Evolutionary conservation across 2,888 invertebrate species (phyloP).

Genomic region (Melanchra persicariae): DNA sequence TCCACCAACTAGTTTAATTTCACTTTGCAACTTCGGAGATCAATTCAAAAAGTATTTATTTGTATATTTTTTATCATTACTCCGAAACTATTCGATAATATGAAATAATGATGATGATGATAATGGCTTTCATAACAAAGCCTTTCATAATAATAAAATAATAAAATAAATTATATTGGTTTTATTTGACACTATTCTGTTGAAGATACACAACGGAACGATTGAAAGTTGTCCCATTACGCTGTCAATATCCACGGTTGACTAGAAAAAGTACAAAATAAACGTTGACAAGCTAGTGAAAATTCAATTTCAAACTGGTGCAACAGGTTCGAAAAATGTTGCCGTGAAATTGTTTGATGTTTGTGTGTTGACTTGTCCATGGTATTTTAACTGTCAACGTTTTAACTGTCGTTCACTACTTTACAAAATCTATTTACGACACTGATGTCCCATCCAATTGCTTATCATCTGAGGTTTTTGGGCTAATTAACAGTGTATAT

Average conservation of each 20-base stretch:
- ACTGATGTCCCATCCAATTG: background rate
- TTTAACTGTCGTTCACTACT: background rate
- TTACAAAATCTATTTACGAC: background rate
- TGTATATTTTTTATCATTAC: too few species aligned
- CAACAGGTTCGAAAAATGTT: constrained; percentile 14
- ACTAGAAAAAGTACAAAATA: background rate
- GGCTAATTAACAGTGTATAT: background rate
- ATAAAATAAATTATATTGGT: too few species aligned
- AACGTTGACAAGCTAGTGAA: background rate
- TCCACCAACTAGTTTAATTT: too few species aligned
- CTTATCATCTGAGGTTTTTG: background rate
- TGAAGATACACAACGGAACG: background rate
- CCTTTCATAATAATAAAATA: too few species aligned
- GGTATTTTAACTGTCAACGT: background rate
- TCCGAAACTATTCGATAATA: too few species aligned
- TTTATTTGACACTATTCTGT: too few species aligned
- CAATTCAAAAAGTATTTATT: too few species aligned
- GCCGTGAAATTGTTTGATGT: background rate
- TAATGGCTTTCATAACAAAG: too few species aligned
- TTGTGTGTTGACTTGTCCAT: background rate
- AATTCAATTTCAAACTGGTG: constrained; percentile 2
- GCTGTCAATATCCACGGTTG: background rate
- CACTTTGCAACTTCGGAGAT: too few species aligned
- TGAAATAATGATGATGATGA: too few species aligned
- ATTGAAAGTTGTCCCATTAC: background rate